Evolutionary conservation across 2,888 invertebrate species (phyloP), one percentile per base, ranked within the genome.

Genomic region (Psococerastis gibbosa): DNA sequence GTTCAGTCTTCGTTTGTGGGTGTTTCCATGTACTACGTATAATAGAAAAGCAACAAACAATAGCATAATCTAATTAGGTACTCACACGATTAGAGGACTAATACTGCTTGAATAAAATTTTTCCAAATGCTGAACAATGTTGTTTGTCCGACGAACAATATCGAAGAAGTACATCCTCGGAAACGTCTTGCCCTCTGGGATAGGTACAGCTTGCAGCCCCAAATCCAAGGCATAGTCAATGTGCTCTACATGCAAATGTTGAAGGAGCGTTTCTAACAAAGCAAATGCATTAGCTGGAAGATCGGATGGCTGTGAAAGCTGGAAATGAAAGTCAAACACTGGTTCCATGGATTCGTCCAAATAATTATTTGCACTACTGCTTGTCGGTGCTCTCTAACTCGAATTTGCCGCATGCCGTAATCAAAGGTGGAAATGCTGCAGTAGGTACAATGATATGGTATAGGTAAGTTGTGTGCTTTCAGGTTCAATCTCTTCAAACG

Each of bases 191-290:
- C 81, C 83, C 60, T 98, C 97, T 0, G 81, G 80, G 22, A 87
- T 77, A 0, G 89, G 89, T 48, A 89, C 80, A 17, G 80, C 78
- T 59, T 87, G 88, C 38, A 95, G 63, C 0, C 91, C 95, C 35
- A 95, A 61, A 58, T 97, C 97, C 3, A 98, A 64, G 0, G 95
- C 97, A 61, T 98, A 98, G 60, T 94, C 92, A 1, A 97, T 83
- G 58, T 95, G 95, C 53, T 98, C 94, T 2, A 75, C 73, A 53
- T 91, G 72, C 15, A 98, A 62, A 55, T 82, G 80, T 49, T 87
- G 82, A 20, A 91, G 65, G 43, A 94, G 59, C 35, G 84, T 76
- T 49, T 94, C 92, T 46, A 91, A 71, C 13, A 97, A 70, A 49
- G 79, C 77, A 0, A 77, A 65, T 0, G 87, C 78, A 53, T 91